Base-by-base conservation (phyloP, 2,113 vertebrate species). In the Thymallus thymallus region DNA sequence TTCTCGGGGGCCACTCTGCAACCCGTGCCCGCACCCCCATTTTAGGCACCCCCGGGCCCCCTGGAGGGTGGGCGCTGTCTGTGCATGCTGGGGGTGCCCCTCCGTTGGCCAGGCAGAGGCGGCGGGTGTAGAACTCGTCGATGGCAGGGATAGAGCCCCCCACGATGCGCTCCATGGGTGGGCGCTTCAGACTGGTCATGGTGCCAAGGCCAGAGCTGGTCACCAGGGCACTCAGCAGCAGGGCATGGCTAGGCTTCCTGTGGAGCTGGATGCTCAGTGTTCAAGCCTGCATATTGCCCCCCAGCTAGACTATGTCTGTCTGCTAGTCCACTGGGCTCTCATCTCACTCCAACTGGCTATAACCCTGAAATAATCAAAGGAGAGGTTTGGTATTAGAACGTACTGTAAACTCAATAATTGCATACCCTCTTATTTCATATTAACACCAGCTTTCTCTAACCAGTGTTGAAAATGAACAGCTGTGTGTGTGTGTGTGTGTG, bases 11-110 rank as follows among this genome's bases (percentile, higher is more conserved):
- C 97, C 97, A 98, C 23, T 98, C 97, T 0, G 97, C 96, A 85
- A 98, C 97, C 73, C 97, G 94, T 71, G 96, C 97, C 78, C 97
- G 93, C 48, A 98, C 97, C 22, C 97, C 97, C 97, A 98, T 98
- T 87, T 98, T 98, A 73, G 97, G 97, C 82, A 98, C 96, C 72
- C 96, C 95, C 18, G 95, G 94, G n/a, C 91, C 94, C 81, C 93
- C 94, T 83, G 95, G 83, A 0, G 94, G 89, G 55, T 96, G 95
- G 76, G 93, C 87, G 20, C 90, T 95, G 88, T 98, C 97, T 75
- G 90, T 94, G 69, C 95, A 94, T 61, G 26, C 26, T 26, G 26
- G 26, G 26, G 26, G 26, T 26, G 88, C 91, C 83, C 93, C 95
- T 76, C 96, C 96, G 65, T 97, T 98, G 74, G 94, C 94, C 35